Percentiles rank a stretch among this genome's conserved stretches.
These are phyloP conservation scores for Mareca strepera DNA, from an alignment of 2,797 vertebrate genomes.

Conservation along the genomic window DNA sequence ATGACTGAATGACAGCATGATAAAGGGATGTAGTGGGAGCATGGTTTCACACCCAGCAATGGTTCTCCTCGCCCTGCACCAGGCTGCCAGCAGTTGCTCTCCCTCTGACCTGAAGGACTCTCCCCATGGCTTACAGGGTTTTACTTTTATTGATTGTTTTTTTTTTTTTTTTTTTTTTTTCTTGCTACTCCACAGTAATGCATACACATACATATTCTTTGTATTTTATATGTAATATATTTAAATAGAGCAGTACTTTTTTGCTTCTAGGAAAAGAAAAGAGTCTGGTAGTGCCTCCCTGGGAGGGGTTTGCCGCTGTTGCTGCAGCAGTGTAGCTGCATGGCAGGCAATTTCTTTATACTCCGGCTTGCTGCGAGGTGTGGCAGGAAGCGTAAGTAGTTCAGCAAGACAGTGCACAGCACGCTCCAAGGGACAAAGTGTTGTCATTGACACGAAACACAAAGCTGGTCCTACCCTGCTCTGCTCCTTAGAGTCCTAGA, in stretches of 20 bases:
- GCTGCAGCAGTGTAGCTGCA: fast-evolving
- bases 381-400: background rate
- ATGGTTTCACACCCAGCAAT: background rate
- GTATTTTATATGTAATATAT: background rate
- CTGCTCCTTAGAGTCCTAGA: background rate
- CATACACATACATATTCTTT: background rate
- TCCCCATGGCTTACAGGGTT: background rate
- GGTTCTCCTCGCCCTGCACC: background rate
- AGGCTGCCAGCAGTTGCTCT: background rate
- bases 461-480: background rate
- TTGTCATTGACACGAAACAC: background rate
- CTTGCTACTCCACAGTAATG: background rate
- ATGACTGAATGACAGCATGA: background rate
- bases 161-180: background rate
- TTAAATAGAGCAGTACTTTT: background rate
- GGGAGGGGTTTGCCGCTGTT: background rate
- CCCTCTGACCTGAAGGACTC: background rate
- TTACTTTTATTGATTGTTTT: background rate
- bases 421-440: background rate
- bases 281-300: background rate
- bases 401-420: fast-evolving
- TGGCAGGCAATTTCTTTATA: background rate
- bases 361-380: background rate
- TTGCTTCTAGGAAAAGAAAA: background rate
- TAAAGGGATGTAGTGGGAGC: background rate